phyloP scores from a whole-genome alignment of 2,888 invertebrate species.

The Galerucella pusilla region DNA sequence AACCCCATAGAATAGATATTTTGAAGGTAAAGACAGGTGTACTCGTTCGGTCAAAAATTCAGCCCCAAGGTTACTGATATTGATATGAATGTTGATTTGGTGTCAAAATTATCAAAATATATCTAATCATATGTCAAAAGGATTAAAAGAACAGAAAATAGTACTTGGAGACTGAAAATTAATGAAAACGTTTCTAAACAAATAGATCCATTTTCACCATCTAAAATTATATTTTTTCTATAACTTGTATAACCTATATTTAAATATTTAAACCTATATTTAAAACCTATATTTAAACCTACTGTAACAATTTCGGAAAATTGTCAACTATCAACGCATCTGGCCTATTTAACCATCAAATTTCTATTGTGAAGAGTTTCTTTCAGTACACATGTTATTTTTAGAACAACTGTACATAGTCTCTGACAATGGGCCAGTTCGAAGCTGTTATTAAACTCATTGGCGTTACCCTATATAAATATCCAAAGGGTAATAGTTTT shows the following conservation, averaged over 20 bases:
- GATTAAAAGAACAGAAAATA: too few relatives aligned
- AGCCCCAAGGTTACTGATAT: too few relatives aligned
- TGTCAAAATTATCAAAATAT: too few relatives aligned
- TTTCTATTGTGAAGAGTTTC: slow-evolving; percentile 26
- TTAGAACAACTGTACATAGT: slow-evolving; percentile 43
- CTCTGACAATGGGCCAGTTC: slow-evolving; percentile 41
- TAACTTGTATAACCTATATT: not conserved
- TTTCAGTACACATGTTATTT: slow-evolving; percentile 35
- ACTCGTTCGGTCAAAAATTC: too few relatives aligned
- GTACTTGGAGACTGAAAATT: too few relatives aligned
- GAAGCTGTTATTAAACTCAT: slow-evolving; percentile 36
- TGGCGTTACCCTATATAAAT: slow-evolving; percentile 2
- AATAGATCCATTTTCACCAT: too few relatives aligned
- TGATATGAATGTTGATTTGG: too few relatives aligned
- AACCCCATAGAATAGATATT: too few relatives aligned
- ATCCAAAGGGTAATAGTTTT: not conserved
- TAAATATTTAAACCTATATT: too few relatives aligned
- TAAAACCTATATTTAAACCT: not conserved
- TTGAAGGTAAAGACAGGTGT: too few relatives aligned
- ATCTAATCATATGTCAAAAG: too few relatives aligned
- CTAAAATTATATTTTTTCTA: not conserved
- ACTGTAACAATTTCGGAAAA: not conserved
- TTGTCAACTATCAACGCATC: slow-evolving; percentile 7
- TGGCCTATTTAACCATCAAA: slow-evolving; percentile 18
- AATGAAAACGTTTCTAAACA: too few relatives aligned